Percentiles rank a stretch among this genome's conserved stretches.
These are phyloP conservation scores for Apeira syringaria DNA, from an alignment of 2,888 invertebrate genomes.

Conservation along the genomic window DNA sequence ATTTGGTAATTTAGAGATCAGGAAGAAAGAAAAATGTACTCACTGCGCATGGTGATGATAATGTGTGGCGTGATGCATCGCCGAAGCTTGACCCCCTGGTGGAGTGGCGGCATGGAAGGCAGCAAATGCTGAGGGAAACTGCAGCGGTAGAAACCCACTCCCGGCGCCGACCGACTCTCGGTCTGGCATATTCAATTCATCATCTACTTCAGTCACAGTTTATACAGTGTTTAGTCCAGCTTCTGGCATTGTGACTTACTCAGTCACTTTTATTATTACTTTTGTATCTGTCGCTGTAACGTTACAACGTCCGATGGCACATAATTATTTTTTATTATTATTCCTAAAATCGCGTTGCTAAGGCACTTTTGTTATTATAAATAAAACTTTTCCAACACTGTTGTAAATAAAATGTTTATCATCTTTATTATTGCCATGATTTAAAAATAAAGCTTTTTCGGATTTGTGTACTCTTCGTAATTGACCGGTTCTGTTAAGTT, in stretches of 20 bases:
- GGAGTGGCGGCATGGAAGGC: slow-evolving; percentile 85
- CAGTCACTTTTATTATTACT: neutral
- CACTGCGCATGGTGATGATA: slow-evolving; percentile 80
- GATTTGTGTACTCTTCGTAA: no score
- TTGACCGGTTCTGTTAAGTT: neutral
- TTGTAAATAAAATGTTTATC: no score
- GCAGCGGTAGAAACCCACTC: slow-evolving; percentile 82
- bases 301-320: slow-evolving; percentile 10
- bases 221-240: slow-evolving; percentile 36
- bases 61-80: slow-evolving; percentile 83
- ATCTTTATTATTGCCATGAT: no score
- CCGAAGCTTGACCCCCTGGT: slow-evolving; percentile 83
- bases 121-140: slow-evolving; percentile 83
- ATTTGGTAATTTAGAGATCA: no score
- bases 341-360: neutral
- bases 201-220: slow-evolving; percentile 40
- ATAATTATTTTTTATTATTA: neutral
- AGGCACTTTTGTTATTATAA: neutral
- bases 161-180: slow-evolving; percentile 81
- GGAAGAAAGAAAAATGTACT: slow-evolving; percentile 47
- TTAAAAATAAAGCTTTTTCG: no score
- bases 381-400: neutral
- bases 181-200: slow-evolving; percentile 76
- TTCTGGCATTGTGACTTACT: slow-evolving; percentile 9
- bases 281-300: slow-evolving; percentile 2